Evolutionary conservation across 2,113 vertebrate species (phyloP).

Genomic region (Protomyctophum bolini): DNA sequence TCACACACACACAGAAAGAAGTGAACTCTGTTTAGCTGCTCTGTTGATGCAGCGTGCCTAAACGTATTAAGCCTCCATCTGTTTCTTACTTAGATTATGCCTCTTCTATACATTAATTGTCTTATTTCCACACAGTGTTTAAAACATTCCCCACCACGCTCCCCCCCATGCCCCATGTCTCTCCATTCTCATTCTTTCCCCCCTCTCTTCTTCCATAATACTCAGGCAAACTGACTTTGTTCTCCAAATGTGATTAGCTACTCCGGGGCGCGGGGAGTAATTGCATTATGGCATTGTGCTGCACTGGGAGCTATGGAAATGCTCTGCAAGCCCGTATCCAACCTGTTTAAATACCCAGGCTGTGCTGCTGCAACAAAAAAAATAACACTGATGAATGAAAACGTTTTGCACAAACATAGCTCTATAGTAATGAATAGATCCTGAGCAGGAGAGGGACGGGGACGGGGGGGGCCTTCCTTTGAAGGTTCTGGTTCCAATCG

Average conservation of each 20-base stretch:
- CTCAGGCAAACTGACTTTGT: slow-evolving; percentile 75
- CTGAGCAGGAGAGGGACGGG: background rate
- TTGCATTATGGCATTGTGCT: slow-evolving; percentile 81
- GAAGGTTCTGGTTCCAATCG: background rate
- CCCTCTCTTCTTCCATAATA: slow-evolving; percentile 69
- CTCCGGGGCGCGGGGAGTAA: slow-evolving; percentile 73
- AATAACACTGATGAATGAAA: slow-evolving; percentile 66
- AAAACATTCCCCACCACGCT: slow-evolving; percentile 56
- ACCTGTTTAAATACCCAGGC: slow-evolving; percentile 76
- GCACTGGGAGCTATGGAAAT: slow-evolving; percentile 70
- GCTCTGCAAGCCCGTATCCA: slow-evolving; percentile 68
- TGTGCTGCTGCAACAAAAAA: slow-evolving; percentile 39
- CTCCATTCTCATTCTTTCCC: slow-evolving; percentile 50
- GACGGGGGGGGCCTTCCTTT: slow-evolving; percentile 22
- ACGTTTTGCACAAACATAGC: slow-evolving; percentile 69
- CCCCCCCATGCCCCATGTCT: slow-evolving; percentile 26
- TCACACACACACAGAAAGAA: slow-evolving; percentile 7
- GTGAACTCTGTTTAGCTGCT: slow-evolving; percentile 52
- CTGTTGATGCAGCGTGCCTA: slow-evolving; percentile 75
- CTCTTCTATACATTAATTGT: slow-evolving; percentile 74
- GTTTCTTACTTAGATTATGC: slow-evolving; percentile 75
- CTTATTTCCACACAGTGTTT: slow-evolving; percentile 66
- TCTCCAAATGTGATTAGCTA: slow-evolving; percentile 83
- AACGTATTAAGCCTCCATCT: slow-evolving; percentile 80
- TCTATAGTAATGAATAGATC: slow-evolving; percentile 58